Evolutionary conservation across 2,888 invertebrate species (phyloP).

Genomic region (Melinaea menophilus): DNA sequence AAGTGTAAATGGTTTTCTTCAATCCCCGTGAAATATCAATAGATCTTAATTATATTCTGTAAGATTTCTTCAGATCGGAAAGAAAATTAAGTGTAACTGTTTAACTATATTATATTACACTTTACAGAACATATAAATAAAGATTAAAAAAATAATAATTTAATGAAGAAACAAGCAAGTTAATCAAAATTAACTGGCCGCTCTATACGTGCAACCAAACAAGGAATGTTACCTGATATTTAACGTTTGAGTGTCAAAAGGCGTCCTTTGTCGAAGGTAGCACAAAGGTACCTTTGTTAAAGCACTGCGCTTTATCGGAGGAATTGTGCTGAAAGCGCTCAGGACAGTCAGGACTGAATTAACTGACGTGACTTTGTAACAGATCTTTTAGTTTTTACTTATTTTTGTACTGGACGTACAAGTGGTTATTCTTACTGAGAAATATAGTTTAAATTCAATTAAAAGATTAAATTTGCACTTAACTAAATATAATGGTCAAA

Average conservation of each 20-base stretch:
- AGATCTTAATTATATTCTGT: too few relatives aligned
- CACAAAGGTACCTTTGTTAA: slow-evolving; percentile 20
- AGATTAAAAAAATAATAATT: too few relatives aligned
- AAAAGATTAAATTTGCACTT: too few relatives aligned
- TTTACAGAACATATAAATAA: too few relatives aligned
- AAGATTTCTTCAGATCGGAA: too few relatives aligned
- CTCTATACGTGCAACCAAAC: slow-evolving; percentile 4
- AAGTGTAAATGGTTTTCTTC: too few relatives aligned
- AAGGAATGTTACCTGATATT: slow-evolving; percentile 17
- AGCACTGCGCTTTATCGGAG: slow-evolving; percentile 17
- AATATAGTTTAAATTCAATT: neutral
- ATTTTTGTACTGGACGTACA: neutral
- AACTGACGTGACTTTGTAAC: slow-evolving; percentile 7
- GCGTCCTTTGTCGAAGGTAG: slow-evolving; percentile 24
- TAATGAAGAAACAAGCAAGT: too few relatives aligned
- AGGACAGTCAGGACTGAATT: slow-evolving; percentile 6
- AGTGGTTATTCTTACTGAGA: neutral
- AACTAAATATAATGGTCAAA: too few relatives aligned
- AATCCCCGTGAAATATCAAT: too few relatives aligned
- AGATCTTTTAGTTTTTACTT: slow-evolving; percentile 1
- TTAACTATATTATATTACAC: too few relatives aligned
- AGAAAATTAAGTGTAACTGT: too few relatives aligned
- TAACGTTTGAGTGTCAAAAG: slow-evolving; percentile 27
- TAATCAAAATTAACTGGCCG: neutral
- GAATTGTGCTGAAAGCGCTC: slow-evolving; percentile 19